phyloP scores from a whole-genome alignment of 1,140 invertebrate genomes.

The Diuraphis noxia region DNA sequence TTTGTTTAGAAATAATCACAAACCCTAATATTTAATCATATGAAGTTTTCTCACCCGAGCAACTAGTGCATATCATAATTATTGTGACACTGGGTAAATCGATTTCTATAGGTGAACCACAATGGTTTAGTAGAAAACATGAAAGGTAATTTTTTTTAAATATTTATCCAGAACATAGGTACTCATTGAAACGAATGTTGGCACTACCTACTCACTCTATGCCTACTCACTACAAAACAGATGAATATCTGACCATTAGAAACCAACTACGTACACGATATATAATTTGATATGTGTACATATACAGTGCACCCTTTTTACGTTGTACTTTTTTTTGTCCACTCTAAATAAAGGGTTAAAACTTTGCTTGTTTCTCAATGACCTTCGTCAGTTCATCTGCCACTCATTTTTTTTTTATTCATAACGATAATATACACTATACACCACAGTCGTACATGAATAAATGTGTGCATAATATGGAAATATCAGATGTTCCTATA shows the following conservation, averaged over 20 bases:
- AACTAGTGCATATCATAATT: conserved; percentile 42
- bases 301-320: conserved; percentile 34
- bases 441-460: background rate
- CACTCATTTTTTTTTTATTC: conserved; percentile 29
- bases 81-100: conserved; percentile 20
- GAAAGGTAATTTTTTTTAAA: conserved; percentile 28
- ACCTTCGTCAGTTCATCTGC: conserved; percentile 46
- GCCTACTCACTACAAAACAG: conserved; percentile 9
- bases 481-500: conserved; percentile 16
- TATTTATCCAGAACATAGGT: conserved; percentile 32
- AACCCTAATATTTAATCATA: background rate
- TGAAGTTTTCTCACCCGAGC: conserved; percentile 7
- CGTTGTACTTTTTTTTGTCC: conserved; percentile 38
- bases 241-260: conserved; percentile 52
- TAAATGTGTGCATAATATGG: conserved; percentile 22
- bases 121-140: background rate
- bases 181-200: background rate
- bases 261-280: conserved; percentile 31
- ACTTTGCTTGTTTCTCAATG: conserved; percentile 26
- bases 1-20: conserved; percentile 6
- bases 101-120: conserved; percentile 9
- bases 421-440: too few relatives aligned
- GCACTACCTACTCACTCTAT: background rate
- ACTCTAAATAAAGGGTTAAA: conserved; percentile 42
- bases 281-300: conserved; percentile 39